Evolutionary conservation across 1,140 invertebrate species (phyloP).

Genomic region (Diachasmimorpha longicaudata): DNA sequence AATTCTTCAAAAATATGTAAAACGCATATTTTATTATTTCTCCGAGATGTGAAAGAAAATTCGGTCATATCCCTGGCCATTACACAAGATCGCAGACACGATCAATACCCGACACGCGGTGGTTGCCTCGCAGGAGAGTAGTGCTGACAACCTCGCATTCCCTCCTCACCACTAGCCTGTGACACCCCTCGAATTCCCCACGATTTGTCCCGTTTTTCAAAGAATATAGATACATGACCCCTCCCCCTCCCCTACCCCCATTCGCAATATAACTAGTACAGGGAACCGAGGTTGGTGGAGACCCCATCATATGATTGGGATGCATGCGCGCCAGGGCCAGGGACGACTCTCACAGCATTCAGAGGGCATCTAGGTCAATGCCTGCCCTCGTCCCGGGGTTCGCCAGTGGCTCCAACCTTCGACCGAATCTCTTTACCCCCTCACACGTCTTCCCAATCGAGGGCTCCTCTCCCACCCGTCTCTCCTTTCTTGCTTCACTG

Average conservation of each 20-base stretch:
- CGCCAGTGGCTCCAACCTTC: conserved; percentile 27
- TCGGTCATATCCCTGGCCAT: neutral
- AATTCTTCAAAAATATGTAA: too few relatives aligned
- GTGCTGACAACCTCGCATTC: neutral
- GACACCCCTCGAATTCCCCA: neutral
- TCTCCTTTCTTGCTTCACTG: neutral
- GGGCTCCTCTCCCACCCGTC: neutral
- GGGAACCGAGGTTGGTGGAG: neutral
- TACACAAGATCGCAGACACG: conserved; percentile 16
- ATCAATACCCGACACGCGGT: conserved; percentile 26
- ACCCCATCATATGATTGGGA: neutral
- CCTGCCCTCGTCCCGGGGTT: conserved; percentile 36
- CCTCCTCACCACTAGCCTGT: neutral
- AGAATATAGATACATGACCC: neutral
- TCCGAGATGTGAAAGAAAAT: conserved; percentile 7
- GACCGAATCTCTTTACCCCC: neutral
- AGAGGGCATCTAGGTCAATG: conserved; percentile 39
- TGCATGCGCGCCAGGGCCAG: conserved; percentile 8
- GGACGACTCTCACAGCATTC: neutral
- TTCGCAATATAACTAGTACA: neutral
- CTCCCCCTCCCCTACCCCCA: neutral
- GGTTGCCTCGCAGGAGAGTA: neutral
- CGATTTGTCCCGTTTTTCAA: neutral
- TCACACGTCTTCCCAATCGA: neutral
- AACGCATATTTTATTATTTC: too few relatives aligned